Conservation (phyloP, 1,140 invertebrate genomes). For the Colletes latitarsis region DNA sequence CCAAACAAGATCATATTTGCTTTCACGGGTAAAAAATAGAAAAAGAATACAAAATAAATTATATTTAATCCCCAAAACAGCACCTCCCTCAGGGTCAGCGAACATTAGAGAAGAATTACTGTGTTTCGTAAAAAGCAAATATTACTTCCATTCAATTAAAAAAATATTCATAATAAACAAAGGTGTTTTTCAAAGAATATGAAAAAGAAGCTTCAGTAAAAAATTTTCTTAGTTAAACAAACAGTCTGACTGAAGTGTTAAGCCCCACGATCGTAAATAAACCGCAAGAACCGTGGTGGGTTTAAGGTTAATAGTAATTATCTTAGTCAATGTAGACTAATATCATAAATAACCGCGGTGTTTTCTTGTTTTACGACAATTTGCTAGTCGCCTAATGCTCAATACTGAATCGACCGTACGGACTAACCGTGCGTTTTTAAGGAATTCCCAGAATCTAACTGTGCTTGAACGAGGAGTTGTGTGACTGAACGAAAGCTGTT, state of each 20-base stretch:
- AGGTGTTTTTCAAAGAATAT: too few species aligned
- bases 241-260: conserved; percentile 9
- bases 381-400: conserved; percentile 31
- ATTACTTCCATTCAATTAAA: too few species aligned
- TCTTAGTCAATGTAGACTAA: conserved; percentile 58
- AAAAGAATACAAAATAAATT: too few species aligned
- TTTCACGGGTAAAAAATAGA: too few species aligned
- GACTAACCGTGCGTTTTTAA: conserved; percentile 29
- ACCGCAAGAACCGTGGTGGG: conserved; percentile 33
- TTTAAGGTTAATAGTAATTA: conserved; percentile 64
- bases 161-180: too few species aligned
- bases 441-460: conserved; percentile 20
- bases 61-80: too few species aligned
- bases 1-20: too few species aligned
- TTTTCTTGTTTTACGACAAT: conserved; percentile 62
- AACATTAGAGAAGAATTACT: too few species aligned
- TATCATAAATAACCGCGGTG: conserved; percentile 56
- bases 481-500: conserved; percentile 5
- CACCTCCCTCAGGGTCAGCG: too few species aligned
- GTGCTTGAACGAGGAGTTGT: background rate
- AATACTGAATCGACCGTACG: background rate
- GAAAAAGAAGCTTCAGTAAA: too few species aligned
- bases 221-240: too few species aligned
- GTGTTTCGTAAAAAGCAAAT: too few species aligned
- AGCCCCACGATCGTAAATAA: conserved; percentile 49